A percentile compares a stretch with the other conserved stretches of the same genome.
Conservation (phyloP, 2,888 invertebrate genomes). For the Calliopum simillimum region DNA sequence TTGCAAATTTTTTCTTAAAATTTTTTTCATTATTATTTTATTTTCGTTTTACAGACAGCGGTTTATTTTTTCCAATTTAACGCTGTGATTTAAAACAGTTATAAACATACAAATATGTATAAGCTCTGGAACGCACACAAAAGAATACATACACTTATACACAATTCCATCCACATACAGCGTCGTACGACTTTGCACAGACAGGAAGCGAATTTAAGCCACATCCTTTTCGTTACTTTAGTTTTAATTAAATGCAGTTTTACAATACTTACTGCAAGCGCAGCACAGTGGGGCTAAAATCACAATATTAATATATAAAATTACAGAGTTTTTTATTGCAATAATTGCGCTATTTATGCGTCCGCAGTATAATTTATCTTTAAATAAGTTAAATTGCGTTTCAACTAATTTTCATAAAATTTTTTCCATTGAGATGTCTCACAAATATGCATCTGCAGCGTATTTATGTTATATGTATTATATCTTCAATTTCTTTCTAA, state of each 20-base stretch:
- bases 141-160: too few species aligned
- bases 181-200: too few species aligned
- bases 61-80: slow-evolving; percentile 8
- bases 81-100: slow-evolving; percentile 1
- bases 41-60: neutral
- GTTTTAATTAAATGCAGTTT: slow-evolving; percentile 23
- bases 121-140: neutral
- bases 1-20: slow-evolving; percentile 2
- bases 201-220: neutral
- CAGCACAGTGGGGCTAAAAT: slow-evolving; percentile 4
- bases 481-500: neutral
- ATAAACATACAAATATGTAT: neutral
- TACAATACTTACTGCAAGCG: neutral
- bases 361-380: too few species aligned
- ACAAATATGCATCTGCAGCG: too few species aligned
- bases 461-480: neutral
- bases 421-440: too few species aligned
- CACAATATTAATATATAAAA: neutral
- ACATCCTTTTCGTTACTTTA: slow-evolving; percentile 20
- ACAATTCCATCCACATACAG: too few species aligned
- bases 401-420: too few species aligned
- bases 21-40: neutral
- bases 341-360: too few species aligned
- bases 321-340: neutral
- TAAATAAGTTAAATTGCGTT: too few species aligned